Base-by-base conservation (phyloP, 2,797 vertebrate genomes). In the Threskiornis aethiopicus region DNA sequence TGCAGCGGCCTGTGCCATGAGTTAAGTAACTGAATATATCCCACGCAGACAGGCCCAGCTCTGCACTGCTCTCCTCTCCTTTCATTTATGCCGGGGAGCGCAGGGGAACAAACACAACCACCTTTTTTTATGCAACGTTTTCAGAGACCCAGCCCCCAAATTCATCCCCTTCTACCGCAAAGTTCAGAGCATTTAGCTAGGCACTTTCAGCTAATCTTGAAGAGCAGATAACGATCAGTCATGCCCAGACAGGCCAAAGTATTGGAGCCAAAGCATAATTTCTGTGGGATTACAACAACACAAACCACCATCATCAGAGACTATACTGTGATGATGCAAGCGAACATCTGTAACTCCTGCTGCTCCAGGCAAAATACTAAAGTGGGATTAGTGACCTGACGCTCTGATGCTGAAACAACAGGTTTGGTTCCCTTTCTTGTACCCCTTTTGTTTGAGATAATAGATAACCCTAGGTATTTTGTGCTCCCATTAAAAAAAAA, bases 321-420 rank as follows among this genome's bases (percentile, higher is more conserved):
- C 88, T 89, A 46, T 58, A 57, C 22, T 57, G 79, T 41, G 39
- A 69, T 91, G 96, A 93, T 91, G 93, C 94, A 95, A 95, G 79
- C 62, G 79, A 93, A 84, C 87, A 94, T 90, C 79, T 93, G 94
- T 94, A 96, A 95, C 92, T 94, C 87, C 69, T 94, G 82, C 79
- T 72, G 92, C 91, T 93, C 90, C 90, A 72, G 80, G 90, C 49
- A 39, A 87, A 78, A 65, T 12, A 69, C 44, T 65, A 47, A 39
- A 81, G 82, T 7, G 13, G 71, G 69, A 96, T 96, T 94, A 95
- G 84, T 16, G 46, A 83, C 24, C 67, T 71, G 47, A 44, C 44
- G n/a, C 44, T 71, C 77, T 35, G 37, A 52, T 77, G 65, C 79
- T 89, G 67, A 46, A 86, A 67, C 66, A 81, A 67, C 51, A 72